These are phyloP conservation scores for Lochmaea capreae DNA, from an alignment of 2,888 invertebrate genomes.

Conservation along the genomic window DNA sequence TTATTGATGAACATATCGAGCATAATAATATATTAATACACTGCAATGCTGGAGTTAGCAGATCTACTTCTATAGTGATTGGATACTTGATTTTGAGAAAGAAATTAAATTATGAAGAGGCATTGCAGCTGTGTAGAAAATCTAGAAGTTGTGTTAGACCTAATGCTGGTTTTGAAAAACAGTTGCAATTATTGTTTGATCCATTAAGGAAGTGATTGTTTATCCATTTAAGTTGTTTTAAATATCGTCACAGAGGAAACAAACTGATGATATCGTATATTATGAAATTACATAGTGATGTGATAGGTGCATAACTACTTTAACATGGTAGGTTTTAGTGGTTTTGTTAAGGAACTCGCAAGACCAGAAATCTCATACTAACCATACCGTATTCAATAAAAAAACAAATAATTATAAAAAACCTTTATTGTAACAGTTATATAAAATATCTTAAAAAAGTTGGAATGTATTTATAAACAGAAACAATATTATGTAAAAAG, in stretches of 20 bases:
- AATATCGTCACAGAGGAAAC: no score
- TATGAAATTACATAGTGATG: no score
- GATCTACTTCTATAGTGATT: slow-evolving; percentile 83
- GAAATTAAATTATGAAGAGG: slow-evolving; percentile 71
- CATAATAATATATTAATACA: slow-evolving; percentile 77
- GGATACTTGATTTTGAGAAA: slow-evolving; percentile 80
- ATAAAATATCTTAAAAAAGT: slow-evolving; percentile 55
- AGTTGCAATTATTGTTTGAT: slow-evolving; percentile 65
- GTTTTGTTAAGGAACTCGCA: no score
- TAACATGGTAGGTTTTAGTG: no score
- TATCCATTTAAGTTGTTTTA: no score
- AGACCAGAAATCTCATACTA: no score
- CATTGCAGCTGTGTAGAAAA: slow-evolving; percentile 75
- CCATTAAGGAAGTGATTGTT: background rate
- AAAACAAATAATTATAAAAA: slow-evolving; percentile 30
- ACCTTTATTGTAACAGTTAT: slow-evolving; percentile 52
- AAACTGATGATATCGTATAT: no score
- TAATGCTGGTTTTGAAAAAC: slow-evolving; percentile 82
- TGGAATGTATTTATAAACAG: slow-evolving; percentile 53
- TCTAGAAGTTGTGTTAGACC: slow-evolving; percentile 79
- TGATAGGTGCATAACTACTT: no score
- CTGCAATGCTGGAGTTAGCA: slow-evolving; percentile 93
- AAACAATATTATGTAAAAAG: slow-evolving; percentile 42
- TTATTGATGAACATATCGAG: slow-evolving; percentile 72
- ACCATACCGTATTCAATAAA: background rate